Conservation (phyloP, 2,113 vertebrate species). For the Menidia beryllina region DNA sequence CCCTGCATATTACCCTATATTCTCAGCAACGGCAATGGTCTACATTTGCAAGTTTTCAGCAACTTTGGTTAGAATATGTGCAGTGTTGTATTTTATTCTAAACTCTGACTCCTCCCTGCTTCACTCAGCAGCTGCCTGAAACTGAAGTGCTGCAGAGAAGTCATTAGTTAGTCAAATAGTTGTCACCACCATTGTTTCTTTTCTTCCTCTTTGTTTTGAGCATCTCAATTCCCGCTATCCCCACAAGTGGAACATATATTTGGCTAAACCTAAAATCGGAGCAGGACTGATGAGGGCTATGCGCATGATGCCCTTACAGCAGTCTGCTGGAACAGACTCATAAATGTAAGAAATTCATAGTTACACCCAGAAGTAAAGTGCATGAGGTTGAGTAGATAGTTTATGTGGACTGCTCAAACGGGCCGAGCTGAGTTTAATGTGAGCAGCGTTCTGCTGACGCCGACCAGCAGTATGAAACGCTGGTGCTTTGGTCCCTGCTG, state of each 20-base stretch:
- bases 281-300: conserved; percentile 17
- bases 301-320: conserved; percentile 40
- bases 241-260: too few relatives aligned
- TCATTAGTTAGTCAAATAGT: background rate
- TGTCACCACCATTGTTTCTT: background rate
- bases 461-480: background rate
- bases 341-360: conserved; percentile 39
- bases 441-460: conserved; percentile 12
- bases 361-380: conserved; percentile 22
- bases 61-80: background rate
- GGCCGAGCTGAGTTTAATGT: conserved; percentile 18
- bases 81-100: background rate
- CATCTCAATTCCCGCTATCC: background rate
- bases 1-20: background rate
- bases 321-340: conserved; percentile 16
- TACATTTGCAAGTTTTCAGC: background rate
- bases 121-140: background rate
- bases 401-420: conserved; percentile 16
- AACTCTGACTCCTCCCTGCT: background rate
- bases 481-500: background rate
- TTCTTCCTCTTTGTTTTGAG: background rate
- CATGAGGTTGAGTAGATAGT: conserved; percentile 14
- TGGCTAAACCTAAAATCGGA: conserved; percentile 11
- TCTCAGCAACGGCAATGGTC: too few relatives aligned
- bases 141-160: background rate